A percentile compares a stretch with the other conserved stretches of the same genome.
These are phyloP conservation scores for Theropithecus gelada DNA, from an alignment of 2,113 vertebrate species.

Conservation along the genomic window DNA sequence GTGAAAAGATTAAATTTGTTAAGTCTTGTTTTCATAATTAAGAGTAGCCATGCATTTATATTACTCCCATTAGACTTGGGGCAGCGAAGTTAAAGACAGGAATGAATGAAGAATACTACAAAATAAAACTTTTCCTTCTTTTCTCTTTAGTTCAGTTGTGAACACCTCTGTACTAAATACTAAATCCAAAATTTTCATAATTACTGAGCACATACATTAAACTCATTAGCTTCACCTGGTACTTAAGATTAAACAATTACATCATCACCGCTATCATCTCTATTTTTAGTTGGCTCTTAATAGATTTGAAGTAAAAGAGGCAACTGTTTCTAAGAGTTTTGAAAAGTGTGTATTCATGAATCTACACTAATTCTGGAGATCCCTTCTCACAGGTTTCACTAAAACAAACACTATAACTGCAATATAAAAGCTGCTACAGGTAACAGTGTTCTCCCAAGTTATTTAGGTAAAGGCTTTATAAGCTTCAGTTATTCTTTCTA, in stretches of 20 bases:
- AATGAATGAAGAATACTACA: conserved; percentile 23
- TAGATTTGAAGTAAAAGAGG: background rate
- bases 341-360: background rate
- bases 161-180: background rate
- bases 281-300: background rate
- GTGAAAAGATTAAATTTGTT: conserved; percentile 47
- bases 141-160: conserved; percentile 12
- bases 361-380: background rate
- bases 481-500: background rate
- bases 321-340: background rate
- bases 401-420: background rate
- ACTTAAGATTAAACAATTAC: conserved; percentile 26
- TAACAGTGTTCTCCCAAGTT: background rate
- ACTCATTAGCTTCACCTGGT: background rate
- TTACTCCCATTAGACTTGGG: conserved; percentile 20
- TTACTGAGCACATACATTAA: background rate
- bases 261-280: background rate
- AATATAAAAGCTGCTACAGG: fast-evolving
- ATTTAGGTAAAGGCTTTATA: background rate
- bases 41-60: conserved; percentile 28
- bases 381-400: background rate
- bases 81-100: conserved; percentile 40
- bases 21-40: conserved; percentile 57
- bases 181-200: conserved; percentile 42
- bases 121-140: conserved; percentile 20